Conservation (phyloP, 2,888 invertebrate genomes). For the Artemia sp. region DNA sequence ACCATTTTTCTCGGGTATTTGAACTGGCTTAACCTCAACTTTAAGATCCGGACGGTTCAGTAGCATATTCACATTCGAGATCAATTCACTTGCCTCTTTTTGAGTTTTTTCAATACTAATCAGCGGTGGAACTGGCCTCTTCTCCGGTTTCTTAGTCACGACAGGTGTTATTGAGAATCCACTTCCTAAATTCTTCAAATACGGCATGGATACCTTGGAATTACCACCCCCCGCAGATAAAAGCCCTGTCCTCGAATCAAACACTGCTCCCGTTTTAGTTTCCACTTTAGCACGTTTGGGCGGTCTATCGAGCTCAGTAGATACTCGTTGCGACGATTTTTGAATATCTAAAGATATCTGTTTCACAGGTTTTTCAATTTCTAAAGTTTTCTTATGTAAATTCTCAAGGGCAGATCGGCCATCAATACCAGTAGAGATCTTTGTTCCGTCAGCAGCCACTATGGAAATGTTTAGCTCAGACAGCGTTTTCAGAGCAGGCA, state of each 20-base stretch:
- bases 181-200: constrained; percentile 6
- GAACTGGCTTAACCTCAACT: constrained; percentile 14
- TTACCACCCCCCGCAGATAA: not conserved
- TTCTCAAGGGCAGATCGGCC: constrained; percentile 9
- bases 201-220: not conserved
- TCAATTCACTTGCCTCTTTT: constrained; percentile 9
- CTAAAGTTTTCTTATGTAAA: not conserved
- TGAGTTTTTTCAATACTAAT: constrained; percentile 12
- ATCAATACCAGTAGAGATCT: constrained; percentile 10
- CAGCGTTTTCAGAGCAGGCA: constrained; percentile 3
- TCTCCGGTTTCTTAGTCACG: not conserved
- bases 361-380: no score
- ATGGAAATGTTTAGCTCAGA: constrained; percentile 14
- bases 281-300: not conserved
- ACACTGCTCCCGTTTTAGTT: constrained; percentile 1
- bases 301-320: not conserved
- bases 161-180: constrained; percentile 7
- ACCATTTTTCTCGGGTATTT: not conserved
- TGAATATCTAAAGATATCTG: no score
- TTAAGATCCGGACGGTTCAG: constrained; percentile 12
- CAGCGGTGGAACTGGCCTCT: constrained; percentile 12
- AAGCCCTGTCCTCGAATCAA: constrained; percentile 3
- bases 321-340: no score
- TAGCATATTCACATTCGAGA: constrained; percentile 6
- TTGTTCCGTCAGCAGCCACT: constrained; percentile 15